Evolutionary conservation across 2,113 vertebrate species (phyloP).

Genomic region (Narcine bancroftii): DNA sequence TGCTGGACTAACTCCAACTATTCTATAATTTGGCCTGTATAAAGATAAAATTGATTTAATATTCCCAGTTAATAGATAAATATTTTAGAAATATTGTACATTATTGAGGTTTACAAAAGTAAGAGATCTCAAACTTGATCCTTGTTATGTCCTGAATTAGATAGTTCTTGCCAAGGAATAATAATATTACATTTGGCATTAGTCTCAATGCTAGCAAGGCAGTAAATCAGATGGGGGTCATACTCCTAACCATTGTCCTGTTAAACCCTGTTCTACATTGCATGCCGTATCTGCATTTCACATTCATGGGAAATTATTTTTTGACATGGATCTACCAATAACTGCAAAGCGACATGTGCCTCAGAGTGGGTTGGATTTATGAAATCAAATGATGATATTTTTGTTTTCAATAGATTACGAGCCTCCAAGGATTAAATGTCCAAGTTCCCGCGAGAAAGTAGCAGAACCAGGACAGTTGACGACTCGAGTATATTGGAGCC

Average conservation of each 20-base stretch:
- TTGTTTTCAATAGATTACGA: constrained; percentile 69
- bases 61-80: neutral
- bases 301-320: neutral
- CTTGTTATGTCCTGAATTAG: neutral
- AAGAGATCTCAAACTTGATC: neutral
- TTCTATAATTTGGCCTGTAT: neutral
- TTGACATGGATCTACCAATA: neutral
- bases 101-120: neutral
- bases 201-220: neutral
- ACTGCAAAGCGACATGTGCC: neutral
- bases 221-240: neutral
- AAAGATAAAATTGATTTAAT: neutral
- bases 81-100: neutral
- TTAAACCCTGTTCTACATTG: neutral
- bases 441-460: constrained; percentile 71
- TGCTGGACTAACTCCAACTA: neutral
- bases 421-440: constrained; percentile 87
- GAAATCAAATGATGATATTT: neutral
- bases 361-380: neutral
- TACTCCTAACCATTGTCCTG: neutral
- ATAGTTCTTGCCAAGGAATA: neutral
- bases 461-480: constrained; percentile 84
- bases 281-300: neutral
- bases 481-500: constrained; percentile 74
- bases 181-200: neutral